Conservation (phyloP, 2,888 invertebrate genomes). For the Laspeyria flexula region DNA sequence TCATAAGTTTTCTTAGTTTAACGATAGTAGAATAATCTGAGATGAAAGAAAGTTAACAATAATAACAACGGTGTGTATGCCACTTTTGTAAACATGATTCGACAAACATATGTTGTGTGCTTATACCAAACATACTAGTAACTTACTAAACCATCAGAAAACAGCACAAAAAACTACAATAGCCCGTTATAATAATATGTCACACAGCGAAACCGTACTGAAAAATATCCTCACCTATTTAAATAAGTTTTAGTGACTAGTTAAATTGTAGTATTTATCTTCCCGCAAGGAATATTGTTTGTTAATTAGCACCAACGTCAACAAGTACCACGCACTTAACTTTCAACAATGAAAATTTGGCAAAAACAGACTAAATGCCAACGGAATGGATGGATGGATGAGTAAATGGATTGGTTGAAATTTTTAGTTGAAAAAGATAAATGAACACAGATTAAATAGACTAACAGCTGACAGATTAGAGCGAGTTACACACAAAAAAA, state of each 20-base stretch:
- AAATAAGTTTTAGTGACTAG: slow-evolving; percentile 21
- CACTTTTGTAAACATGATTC: not conserved
- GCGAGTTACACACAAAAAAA: not conserved
- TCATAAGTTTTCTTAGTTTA: too few relatives aligned
- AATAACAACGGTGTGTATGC: not conserved
- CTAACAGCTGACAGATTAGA: not conserved
- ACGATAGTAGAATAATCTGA: too few relatives aligned
- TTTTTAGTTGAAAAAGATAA: slow-evolving; percentile 1
- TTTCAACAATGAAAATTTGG: slow-evolving; percentile 5
- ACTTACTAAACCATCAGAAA: not conserved
- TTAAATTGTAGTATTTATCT: slow-evolving; percentile 4
- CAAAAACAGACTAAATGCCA: slow-evolving; percentile 19
- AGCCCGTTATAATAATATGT: not conserved
- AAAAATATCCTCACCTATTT: slow-evolving; percentile 15
- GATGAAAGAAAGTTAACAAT: not conserved
- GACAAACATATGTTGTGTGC: not conserved
- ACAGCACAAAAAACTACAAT: not conserved
- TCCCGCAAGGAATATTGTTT: slow-evolving; percentile 15
- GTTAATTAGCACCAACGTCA: slow-evolving; percentile 15
- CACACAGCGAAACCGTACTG: slow-evolving; percentile 8
- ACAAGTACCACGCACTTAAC: slow-evolving; percentile 24
- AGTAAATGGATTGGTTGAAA: slow-evolving; percentile 17
- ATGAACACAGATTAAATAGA: slow-evolving; percentile 15
- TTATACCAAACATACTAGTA: not conserved
- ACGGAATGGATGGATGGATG: slow-evolving; percentile 23